A percentile compares a stretch with the other conserved stretches of the same genome.
Evolutionary conservation across 2,797 vertebrate genomes (phyloP).

Genomic region (Sebastes vulpes): DNA sequence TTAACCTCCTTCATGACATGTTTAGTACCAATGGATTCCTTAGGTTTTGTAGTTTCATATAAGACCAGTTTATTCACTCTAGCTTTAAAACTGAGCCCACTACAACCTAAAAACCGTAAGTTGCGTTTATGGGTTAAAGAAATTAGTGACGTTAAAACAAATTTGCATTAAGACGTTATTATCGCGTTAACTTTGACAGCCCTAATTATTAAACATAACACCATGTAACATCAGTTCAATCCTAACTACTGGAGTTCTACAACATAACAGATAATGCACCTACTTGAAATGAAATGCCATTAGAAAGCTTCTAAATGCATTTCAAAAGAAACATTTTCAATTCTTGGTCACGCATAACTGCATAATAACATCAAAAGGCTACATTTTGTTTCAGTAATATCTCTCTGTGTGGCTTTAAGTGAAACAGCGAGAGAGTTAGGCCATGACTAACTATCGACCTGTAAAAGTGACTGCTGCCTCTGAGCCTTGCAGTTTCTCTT

Average conservation of each 20-base stretch:
- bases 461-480: constrained; percentile 41
- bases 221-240: not conserved
- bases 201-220: no score
- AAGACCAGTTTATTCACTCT: no score
- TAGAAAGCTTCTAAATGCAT: not conserved
- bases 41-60: no score
- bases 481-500: constrained; percentile 48
- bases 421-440: constrained; percentile 3
- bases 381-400: not conserved
- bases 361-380: not conserved
- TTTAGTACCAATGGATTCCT: no score
- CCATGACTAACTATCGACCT: constrained; percentile 27
- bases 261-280: not conserved
- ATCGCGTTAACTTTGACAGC: no score
- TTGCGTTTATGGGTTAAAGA: no score
- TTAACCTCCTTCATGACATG: no score
- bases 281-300: not conserved
- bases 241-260: not conserved
- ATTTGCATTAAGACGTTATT: no score
- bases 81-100: no score
- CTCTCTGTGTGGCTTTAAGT: constrained; percentile 3
- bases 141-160: no score
- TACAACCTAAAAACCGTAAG: no score
- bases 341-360: not conserved
- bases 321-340: constrained; percentile 1